Evolutionary conservation across 2,113 vertebrate genomes (phyloP).

Genomic region (Pseudolaguvia tuberculata): DNA sequence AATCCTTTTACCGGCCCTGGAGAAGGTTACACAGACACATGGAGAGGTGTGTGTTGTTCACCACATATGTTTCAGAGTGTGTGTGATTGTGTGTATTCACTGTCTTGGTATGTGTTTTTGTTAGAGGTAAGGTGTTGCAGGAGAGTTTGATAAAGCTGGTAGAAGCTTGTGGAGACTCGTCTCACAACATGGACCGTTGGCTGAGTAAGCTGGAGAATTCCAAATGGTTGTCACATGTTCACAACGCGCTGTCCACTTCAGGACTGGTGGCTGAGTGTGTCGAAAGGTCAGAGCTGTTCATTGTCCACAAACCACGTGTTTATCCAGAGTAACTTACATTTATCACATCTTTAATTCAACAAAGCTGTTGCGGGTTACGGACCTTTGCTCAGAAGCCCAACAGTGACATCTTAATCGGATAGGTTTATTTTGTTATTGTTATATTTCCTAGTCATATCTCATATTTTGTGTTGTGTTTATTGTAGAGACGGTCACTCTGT

Average conservation of each 20-base stretch:
- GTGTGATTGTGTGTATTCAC: not conserved
- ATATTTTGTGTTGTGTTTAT: not conserved
- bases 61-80: not conserved
- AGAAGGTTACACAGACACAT: constrained; percentile 73
- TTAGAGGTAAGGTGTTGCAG: constrained; percentile 75
- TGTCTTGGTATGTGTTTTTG: constrained; percentile 18
- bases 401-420: no score
- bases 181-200: constrained; percentile 74
- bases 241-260: constrained; percentile 71
- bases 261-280: constrained; percentile 79
- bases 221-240: constrained; percentile 79
- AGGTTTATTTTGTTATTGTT: no score
- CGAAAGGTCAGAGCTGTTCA: constrained; percentile 68
- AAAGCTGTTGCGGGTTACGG: no score
- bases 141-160: constrained; percentile 75
- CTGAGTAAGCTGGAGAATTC: constrained; percentile 79
- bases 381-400: no score
- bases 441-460: not conserved
- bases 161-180: constrained; percentile 72
- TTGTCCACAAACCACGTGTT: no score
- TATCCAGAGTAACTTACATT: no score
- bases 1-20: constrained; percentile 71
- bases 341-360: no score
- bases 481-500: constrained; percentile 73
- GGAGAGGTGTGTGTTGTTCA: constrained; percentile 67